Base-by-base conservation (phyloP, 1,140 invertebrate species). In the Arctopsyche grandis region DNA sequence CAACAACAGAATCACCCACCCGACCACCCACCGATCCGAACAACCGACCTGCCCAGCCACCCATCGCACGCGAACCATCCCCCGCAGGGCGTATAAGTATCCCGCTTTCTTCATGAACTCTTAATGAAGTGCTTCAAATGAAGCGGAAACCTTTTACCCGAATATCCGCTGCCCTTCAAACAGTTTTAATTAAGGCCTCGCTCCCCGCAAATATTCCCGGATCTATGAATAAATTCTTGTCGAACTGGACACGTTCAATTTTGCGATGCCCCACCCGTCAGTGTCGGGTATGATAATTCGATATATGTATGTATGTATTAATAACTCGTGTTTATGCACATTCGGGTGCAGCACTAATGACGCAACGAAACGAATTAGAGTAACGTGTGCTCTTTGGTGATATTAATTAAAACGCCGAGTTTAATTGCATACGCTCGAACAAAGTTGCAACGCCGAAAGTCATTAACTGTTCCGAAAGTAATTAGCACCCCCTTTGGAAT, bases 101-200 rank as follows among this genome's bases (percentile, higher is more conserved):
- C 69, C 22, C 38, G 22, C 5, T 74, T 74, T 74, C 71, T 74
- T 74, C 46, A 56, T 24, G 48, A 74, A 74, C 71, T 22, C 71
- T 74, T 74, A 74, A 74, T 58, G 71, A 52, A 74, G 71, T 22
- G 22, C 44, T 19, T 12, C 71, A 24, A 74, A 74, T 56, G 44
- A 56, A 56, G 71, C 46, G 22, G 71, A 74, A 74, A 74, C 44
- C 71, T 74, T 74, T 74, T 24, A 21, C 71, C 9, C n/a, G n/a
- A n/a, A n/a, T n/a, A n/a, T 56, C 46, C 71, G 46, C 5, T 10
- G 9, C 3, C 63, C 16, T 5, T 9, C n/a, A 5, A 24, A n/a
- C 26, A 44, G 38, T 71, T 44, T 71, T 71, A 71, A 71, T 71
- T 71, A 71, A 71, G 43, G 7, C 26, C 5, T 16, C 43, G 21